Evolutionary conservation across 2,888 invertebrate genomes (phyloP).

Genomic region (Brachycybe producta): DNA sequence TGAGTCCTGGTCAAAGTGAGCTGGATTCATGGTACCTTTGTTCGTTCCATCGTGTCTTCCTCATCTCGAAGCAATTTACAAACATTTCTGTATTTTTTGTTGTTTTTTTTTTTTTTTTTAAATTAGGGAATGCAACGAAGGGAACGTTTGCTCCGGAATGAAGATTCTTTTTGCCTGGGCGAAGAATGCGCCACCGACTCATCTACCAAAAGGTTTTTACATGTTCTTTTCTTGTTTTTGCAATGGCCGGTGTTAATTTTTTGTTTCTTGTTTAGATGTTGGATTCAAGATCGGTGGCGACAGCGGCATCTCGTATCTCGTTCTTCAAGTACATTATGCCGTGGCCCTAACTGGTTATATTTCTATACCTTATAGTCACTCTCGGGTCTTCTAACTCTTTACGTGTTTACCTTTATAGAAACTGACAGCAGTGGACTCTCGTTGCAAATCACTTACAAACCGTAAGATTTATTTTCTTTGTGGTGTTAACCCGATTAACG

Average conservation of each 20-base stretch:
- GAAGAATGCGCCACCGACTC: constrained; percentile 43
- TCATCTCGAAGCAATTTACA: constrained; percentile 6
- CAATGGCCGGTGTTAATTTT: constrained; percentile 1
- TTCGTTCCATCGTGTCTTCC: no score
- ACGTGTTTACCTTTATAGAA: neutral
- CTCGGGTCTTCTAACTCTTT: no score
- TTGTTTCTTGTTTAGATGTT: constrained; percentile 32
- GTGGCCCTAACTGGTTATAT: constrained; percentile 28
- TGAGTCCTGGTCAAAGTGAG: no score
- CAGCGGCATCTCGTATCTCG: constrained; percentile 39
- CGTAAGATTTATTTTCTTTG: no score
- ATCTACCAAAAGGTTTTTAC: constrained; percentile 37
- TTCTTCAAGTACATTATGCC: constrained; percentile 44
- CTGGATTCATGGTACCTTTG: no score
- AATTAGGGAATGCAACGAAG: constrained; percentile 38
- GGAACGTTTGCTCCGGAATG: constrained; percentile 16
- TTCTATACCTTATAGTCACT: no score
- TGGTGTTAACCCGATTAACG: no score
- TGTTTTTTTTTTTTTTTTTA: constrained; percentile 11
- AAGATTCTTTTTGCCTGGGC: constrained; percentile 48
- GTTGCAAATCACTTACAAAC: constrained; percentile 17
- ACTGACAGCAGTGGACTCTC: constrained; percentile 21
- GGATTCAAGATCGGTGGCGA: constrained; percentile 42
- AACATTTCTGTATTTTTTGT: constrained; percentile 28
- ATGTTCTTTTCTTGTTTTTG: neutral